A percentile compares a stretch with the other conserved stretches of the same genome.
These are phyloP conservation scores for Craterocephalus amniculus DNA, from an alignment of 2,797 vertebrate species.

Conservation along the genomic window DNA sequence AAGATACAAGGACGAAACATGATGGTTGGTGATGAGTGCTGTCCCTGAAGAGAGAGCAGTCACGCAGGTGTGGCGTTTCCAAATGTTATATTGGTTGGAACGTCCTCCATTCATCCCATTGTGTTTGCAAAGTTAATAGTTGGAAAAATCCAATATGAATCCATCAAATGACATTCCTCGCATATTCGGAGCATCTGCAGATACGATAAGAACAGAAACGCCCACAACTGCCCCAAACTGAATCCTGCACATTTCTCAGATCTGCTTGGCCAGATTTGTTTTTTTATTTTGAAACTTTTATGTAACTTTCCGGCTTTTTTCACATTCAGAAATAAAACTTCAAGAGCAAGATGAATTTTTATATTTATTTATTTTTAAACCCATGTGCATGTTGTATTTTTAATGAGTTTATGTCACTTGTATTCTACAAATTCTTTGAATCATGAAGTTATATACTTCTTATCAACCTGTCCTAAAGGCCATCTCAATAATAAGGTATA, in stretches of 20 bases:
- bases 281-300: slow-evolving; percentile 18
- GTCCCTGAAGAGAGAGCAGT: slow-evolving; percentile 2
- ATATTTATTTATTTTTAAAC: background rate
- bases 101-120: slow-evolving; percentile 16
- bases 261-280: slow-evolving; percentile 11
- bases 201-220: slow-evolving; percentile 34
- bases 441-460: background rate
- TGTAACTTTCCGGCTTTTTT: background rate
- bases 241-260: slow-evolving; percentile 36
- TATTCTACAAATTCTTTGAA: background rate
- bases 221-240: slow-evolving; percentile 36
- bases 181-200: slow-evolving; percentile 51
- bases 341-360: background rate
- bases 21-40: background rate
- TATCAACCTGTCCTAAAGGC: background rate
- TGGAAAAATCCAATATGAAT: slow-evolving; percentile 33
- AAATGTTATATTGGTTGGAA: slow-evolving; percentile 6
- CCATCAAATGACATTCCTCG: slow-evolving; percentile 48
- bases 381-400: slow-evolving; percentile 2
- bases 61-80: slow-evolving; percentile 15
- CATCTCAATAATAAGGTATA: slow-evolving; percentile 4
- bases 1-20: background rate
- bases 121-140: slow-evolving; percentile 31
- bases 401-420: background rate
- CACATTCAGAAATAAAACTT: background rate